phyloP scores from a whole-genome alignment of 2,888 invertebrate genomes.

The Phalera bucephala region DNA sequence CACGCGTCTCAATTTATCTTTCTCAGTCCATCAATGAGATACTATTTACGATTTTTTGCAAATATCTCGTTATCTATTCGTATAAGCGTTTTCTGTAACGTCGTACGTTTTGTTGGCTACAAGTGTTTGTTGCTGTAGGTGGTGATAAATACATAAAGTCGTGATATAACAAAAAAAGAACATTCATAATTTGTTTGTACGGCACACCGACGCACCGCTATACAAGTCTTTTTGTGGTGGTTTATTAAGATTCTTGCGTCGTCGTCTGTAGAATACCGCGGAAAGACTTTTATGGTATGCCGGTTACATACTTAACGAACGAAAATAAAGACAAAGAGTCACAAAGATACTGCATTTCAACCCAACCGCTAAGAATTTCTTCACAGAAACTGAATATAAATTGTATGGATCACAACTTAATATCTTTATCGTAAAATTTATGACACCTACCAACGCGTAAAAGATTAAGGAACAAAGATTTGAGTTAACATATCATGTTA shows the following conservation, averaged over 20 bases:
- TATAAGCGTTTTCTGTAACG: conserved; percentile 55
- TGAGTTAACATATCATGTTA: too few relatives aligned
- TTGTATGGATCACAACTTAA: too few relatives aligned
- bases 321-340: neutral
- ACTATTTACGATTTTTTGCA: conserved; percentile 58
- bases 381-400: too few relatives aligned
- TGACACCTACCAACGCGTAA: too few relatives aligned
- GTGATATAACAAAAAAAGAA: conserved; percentile 16
- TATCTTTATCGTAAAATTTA: too few relatives aligned
- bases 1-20: conserved; percentile 53
- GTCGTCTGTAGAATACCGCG: conserved; percentile 12
- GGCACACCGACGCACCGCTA: conserved; percentile 18
- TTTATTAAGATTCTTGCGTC: conserved; percentile 29
- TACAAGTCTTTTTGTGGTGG: conserved; percentile 18
- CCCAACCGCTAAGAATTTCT: too few relatives aligned
- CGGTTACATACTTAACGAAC: neutral
- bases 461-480: too few relatives aligned
- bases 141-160: conserved; percentile 16
- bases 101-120: conserved; percentile 25
- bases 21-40: conserved; percentile 54
- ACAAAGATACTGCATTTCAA: neutral
- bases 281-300: conserved; percentile 5
- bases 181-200: conserved; percentile 20
- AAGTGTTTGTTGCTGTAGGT: conserved; percentile 18
- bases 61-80: conserved; percentile 54